Base-by-base conservation (phyloP, 2,797 vertebrate genomes). In the Melanotaenia parkinsoni region DNA sequence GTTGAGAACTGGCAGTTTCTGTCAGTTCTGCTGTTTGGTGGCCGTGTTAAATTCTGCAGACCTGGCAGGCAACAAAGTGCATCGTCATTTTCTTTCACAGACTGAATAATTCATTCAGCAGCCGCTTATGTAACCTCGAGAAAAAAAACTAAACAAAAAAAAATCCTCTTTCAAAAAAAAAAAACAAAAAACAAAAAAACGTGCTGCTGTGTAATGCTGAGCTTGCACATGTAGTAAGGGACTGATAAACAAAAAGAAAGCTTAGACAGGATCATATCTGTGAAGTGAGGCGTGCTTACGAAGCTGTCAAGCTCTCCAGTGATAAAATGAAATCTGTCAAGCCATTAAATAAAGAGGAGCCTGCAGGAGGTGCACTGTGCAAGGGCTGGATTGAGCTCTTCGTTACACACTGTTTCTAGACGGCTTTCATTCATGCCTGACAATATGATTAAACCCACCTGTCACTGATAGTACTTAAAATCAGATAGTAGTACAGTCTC, bases 51-150 rank as follows among this genome's bases (percentile, higher is more conserved):
- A 50, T 54, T 67, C 66, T 62, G 63, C 62, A 37, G 65, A 74
- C 61, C 65, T 66, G 74, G 76, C 78, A 74, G 56, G 50, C 50
- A 4, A 26, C 35, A 32, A 11, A 3, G 37, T 10, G 1, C 30
- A 5, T 3, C 3, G 5, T 69, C 37, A 59, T 71, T 54, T 78
- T 58, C 35, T 57, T 74, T 70, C 57, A 45, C 63, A 54, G 47
- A 6, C 75, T 85, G 79, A 86, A 86, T 86, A 78, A 87, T 86
- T 86, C 50, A 89, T 87, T 83, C 73, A 74, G 73, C 26, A 22
- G 10, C 72, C 60, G 54, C 79, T 91, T 81, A 82, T n/a, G 37
- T 78, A 83, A 90, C 70, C 64, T 67, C 70, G 64, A 65, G 11
- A 38, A 40, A 40, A 40, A 40, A 40, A 14, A 14, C 38, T 1